Percentiles rank a stretch among this genome's conserved stretches.
These are phyloP conservation scores for Glossophaga mutica DNA, from an alignment of 2,797 vertebrate genomes.

Conservation along the genomic window DNA sequence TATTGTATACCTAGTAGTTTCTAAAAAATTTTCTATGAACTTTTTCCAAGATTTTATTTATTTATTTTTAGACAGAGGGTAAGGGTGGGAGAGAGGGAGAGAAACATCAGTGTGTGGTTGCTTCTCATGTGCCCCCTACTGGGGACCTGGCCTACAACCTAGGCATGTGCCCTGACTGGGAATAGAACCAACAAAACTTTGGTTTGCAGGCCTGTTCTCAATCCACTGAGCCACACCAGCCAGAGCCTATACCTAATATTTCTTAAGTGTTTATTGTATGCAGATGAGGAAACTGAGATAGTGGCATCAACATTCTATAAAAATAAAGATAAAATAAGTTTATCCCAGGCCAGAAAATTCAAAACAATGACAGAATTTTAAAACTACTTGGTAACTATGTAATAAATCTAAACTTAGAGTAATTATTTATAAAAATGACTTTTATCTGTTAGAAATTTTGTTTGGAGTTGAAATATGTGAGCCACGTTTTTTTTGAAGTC, in stretches of 20 bases:
- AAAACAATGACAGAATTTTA: background rate
- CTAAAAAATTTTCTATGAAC: no score
- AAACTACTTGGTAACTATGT: background rate
- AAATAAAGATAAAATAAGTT: background rate
- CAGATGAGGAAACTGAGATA: background rate
- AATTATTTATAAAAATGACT: background rate
- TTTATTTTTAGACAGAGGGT: no score
- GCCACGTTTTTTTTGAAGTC: background rate
- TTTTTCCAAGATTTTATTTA: no score
- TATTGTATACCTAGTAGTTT: background rate
- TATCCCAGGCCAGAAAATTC: background rate
- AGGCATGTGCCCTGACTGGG: no score
- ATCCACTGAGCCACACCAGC: no score
- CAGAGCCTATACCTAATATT: background rate
- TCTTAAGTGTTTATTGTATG: background rate
- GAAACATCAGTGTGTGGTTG: no score
- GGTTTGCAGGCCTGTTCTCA: no score
- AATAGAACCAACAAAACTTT: no score
- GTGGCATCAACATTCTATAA: conserved; percentile 9
- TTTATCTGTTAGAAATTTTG: conserved; percentile 1
- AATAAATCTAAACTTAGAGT: background rate
- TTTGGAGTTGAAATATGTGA: background rate
- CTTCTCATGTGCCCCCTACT: no score
- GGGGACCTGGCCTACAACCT: no score
- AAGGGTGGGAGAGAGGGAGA: no score